phyloP scores from a whole-genome alignment of 1,140 invertebrate species.

The Drosophila neocordata region DNA sequence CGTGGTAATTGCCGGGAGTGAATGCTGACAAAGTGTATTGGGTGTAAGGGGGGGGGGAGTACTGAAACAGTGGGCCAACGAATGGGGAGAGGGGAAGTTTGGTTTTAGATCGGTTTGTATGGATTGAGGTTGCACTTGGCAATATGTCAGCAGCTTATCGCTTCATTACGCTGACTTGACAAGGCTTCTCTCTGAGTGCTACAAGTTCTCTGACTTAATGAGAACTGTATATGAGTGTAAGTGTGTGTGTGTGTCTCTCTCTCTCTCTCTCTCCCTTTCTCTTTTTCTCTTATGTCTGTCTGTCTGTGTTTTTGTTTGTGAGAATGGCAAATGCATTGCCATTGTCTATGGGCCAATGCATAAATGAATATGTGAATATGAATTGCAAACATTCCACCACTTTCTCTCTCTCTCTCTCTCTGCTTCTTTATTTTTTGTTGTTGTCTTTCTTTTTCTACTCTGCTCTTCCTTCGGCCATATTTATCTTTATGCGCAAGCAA shows the following conservation, averaged over 20 bases:
- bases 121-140: slow-evolving; percentile 70
- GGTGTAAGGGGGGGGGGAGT: not conserved
- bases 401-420: not conserved
- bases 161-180: slow-evolving; percentile 70
- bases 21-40: not conserved
- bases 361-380: slow-evolving; percentile 49
- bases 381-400: not conserved
- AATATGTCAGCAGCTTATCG: slow-evolving; percentile 74
- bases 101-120: slow-evolving; percentile 21
- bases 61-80: too few species aligned
- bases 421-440: too few species aligned
- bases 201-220: slow-evolving; percentile 56
- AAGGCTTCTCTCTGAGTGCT: slow-evolving; percentile 32
- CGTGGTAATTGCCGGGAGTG: slow-evolving; percentile 58
- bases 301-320: not conserved
- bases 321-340: slow-evolving; percentile 25
- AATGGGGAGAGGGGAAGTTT: not conserved
- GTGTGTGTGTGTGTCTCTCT: not conserved
- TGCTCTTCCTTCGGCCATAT: not conserved
- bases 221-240: slow-evolving; percentile 47
- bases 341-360: slow-evolving; percentile 30
- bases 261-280: too few species aligned
- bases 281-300: not conserved
- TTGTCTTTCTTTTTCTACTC: not conserved
- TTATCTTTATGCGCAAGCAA: slow-evolving; percentile 5